phyloP scores from a whole-genome alignment of 2,888 invertebrate species.

The Synergus itoensis region DNA sequence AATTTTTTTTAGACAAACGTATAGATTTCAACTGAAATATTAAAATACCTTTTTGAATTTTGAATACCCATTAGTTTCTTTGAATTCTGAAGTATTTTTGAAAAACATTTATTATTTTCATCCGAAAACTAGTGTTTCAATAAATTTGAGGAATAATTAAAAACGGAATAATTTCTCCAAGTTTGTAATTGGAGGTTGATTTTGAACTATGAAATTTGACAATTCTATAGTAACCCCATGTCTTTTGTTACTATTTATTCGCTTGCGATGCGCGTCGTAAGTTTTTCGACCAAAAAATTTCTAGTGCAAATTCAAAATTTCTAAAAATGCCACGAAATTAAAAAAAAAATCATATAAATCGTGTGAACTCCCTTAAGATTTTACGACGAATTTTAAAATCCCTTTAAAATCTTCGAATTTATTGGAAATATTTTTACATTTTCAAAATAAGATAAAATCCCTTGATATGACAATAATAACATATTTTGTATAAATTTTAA shows the following conservation, averaged over 20 bases:
- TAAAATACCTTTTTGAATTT: conserved; percentile 27
- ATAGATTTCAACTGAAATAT: not conserved
- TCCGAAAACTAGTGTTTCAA: not conserved
- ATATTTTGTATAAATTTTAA: too few relatives aligned
- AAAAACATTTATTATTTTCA: not conserved
- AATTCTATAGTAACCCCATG: conserved; percentile 6
- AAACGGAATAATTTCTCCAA: conserved; percentile 8
- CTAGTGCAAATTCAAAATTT: too few relatives aligned
- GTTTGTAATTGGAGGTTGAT: not conserved
- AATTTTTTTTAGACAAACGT: not conserved
- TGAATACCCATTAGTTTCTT: conserved; percentile 30
- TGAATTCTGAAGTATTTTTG: not conserved
- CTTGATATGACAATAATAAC: too few relatives aligned
- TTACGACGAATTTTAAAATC: too few relatives aligned
- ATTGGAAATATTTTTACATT: too few relatives aligned
- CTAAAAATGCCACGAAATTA: too few relatives aligned
- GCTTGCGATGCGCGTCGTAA: too few relatives aligned
- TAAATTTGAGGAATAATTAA: not conserved
- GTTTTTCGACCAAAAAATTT: too few relatives aligned
- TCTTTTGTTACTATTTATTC: conserved; percentile 22
- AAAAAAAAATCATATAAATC: too few relatives aligned
- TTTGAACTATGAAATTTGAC: conserved; percentile 10
- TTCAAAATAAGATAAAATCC: too few relatives aligned
- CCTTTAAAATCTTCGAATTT: too few relatives aligned
- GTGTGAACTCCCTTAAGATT: too few relatives aligned